These are phyloP conservation scores for Emesis furor DNA, from an alignment of 2,888 invertebrate species.

Conservation along the genomic window DNA sequence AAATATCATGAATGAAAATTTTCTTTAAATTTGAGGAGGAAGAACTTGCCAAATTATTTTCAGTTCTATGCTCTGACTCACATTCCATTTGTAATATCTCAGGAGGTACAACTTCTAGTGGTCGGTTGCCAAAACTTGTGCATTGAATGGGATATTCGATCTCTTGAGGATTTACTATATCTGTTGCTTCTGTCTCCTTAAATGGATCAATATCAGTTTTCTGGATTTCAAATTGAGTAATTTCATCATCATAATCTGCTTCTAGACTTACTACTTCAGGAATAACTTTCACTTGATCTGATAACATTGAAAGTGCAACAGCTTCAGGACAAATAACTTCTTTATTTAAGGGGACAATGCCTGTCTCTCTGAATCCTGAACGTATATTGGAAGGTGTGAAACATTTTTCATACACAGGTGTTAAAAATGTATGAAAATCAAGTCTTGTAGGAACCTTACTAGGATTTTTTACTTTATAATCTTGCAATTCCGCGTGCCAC, in stretches of 20 bases:
- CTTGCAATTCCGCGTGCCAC: no score
- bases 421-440: conserved; percentile 62
- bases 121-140: no score
- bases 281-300: background rate
- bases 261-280: conserved; percentile 4
- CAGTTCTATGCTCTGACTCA: background rate
- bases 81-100: conserved; percentile 4
- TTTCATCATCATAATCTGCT: background rate
- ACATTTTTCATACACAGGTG: conserved; percentile 56
- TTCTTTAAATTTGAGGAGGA: background rate
- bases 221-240: no score
- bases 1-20: background rate
- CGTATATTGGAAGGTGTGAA: conserved; percentile 55
- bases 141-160: no score
- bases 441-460: conserved; percentile 3
- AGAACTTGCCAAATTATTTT: background rate
- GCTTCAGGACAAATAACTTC: conserved; percentile 8
- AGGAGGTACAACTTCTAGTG: background rate
- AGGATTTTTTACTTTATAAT: no score
- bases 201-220: no score
- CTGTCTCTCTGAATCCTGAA: conserved; percentile 25
- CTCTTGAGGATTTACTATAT: no score
- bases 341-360: conserved; percentile 23
- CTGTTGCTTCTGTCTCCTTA: no score
- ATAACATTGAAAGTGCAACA: background rate